Evolutionary conservation across 2,888 invertebrate genomes (phyloP), one percentile per base, ranked within the genome.

Genomic region (Rutpela maculata): DNA sequence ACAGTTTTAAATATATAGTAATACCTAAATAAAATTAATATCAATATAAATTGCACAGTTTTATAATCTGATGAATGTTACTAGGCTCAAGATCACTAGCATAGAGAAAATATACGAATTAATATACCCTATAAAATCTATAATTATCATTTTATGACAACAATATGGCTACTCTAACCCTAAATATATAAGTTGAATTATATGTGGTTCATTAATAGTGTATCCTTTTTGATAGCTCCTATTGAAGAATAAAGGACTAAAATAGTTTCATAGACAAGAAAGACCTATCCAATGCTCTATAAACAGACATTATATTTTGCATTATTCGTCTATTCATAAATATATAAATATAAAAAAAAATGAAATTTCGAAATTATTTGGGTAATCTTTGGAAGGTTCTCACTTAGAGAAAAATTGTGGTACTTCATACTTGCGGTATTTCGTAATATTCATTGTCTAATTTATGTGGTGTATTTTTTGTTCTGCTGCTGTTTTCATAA

Each of bases 1-100:
- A 18, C 57, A 19, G 9, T 18, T 11, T 19, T 2, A 22, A 59
- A 12, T 2, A n/a, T 19, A 59, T 19, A 12, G 12, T 12, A 10
- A 59, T 1, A 59, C 22, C 59, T 59, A 59, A 59, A 59, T 19
- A 59, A 59, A 19, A 59, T 59, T 22, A 59, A 59, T 22, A 59
- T 50, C 50, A 50, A 50, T 50, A 50, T n/a, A 22, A 59, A 59
- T 59, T 59, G 59, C 59, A 59, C 22, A 59, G 15, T 10, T 19
- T 12, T 19, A 12, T 57, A 10, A 18, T 59, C 19, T 59, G 57
- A 17, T 57, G 18, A 10, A 18, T 10, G 17, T 57, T 57, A 15
- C 17, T 57, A 18, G 57, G 59, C 22, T 22, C 22, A 22, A 19
- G 1, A 59, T 10, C 59, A 59, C 22, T 59, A 59, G 59, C 31